A percentile compares a stretch with the other conserved stretches of the same genome.
These are phyloP conservation scores for Eidolon helvum DNA, from an alignment of 2,113 vertebrate genomes.

Conservation along the genomic window DNA sequence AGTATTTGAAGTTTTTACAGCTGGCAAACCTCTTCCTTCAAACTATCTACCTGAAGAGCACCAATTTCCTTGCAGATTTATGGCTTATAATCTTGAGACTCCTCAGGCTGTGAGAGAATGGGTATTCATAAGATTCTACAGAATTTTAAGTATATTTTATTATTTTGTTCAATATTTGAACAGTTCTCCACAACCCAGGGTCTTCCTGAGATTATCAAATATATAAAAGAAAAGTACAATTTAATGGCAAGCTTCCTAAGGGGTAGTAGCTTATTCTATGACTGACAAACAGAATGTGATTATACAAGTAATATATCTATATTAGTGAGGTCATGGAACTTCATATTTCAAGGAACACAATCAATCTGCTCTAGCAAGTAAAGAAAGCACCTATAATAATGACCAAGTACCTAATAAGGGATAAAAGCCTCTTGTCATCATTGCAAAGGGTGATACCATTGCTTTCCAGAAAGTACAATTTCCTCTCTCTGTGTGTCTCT, in stretches of 20 bases:
- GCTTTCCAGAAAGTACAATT: not conserved
- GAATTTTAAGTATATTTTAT: conserved; percentile 8
- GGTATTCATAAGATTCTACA: conserved; percentile 1
- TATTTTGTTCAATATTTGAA: conserved; percentile 32
- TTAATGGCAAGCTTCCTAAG: conserved; percentile 7
- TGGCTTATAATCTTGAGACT: not conserved
- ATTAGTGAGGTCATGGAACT: not conserved
- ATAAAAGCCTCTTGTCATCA: not conserved
- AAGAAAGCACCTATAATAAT: not conserved
- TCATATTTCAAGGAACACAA: not conserved
- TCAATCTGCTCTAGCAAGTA: not conserved
- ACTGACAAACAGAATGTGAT: not conserved
- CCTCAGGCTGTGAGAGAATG: not conserved
- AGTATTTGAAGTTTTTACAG: not conserved
- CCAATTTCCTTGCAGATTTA: conserved; percentile 5
- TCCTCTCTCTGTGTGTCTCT: accelerated
- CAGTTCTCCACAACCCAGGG: not conserved
- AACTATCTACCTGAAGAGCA: not conserved
- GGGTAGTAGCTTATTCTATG: not conserved
- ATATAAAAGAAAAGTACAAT: not conserved
- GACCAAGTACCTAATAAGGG: not conserved
- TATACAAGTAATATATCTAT: not conserved
- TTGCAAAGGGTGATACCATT: not conserved
- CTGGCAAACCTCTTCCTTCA: not conserved
- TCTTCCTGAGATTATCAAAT: not conserved